These are phyloP conservation scores for Thinocorus orbignyianus DNA, from an alignment of 2,113 vertebrate species.

Conservation along the genomic window DNA sequence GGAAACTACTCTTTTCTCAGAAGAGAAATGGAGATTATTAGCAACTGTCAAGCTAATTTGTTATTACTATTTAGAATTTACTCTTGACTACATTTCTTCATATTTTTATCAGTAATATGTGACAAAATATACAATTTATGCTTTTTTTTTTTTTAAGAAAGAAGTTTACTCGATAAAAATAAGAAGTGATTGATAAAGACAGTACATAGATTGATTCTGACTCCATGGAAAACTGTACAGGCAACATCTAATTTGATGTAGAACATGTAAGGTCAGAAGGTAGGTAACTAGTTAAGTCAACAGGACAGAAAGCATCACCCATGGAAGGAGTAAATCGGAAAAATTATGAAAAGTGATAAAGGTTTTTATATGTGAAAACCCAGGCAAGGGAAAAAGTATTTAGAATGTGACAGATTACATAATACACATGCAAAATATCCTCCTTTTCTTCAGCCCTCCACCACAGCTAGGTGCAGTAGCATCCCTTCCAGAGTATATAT, in stretches of 20 bases:
- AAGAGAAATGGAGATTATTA: not conserved
- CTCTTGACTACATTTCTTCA: not conserved
- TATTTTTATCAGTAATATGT: not conserved
- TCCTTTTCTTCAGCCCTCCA: not conserved
- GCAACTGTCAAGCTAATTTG: not conserved
- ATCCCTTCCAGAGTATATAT: not conserved
- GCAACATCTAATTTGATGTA: not conserved
- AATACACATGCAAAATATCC: not conserved
- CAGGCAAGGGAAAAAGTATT: not conserved
- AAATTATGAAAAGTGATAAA: not conserved
- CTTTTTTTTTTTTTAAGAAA: not conserved
- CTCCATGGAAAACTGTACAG: not conserved
- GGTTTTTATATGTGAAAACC: not conserved
- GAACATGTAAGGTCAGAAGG: not conserved
- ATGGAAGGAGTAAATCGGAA: not conserved
- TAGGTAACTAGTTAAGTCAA: not conserved
- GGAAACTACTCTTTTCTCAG: not conserved
- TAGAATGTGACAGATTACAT: not conserved
- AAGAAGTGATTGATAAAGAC: not conserved
- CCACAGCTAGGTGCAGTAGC: not conserved
- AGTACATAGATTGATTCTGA: not conserved
- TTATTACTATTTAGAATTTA: not conserved
- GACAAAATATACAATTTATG: not conserved
- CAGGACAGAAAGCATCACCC: not conserved
- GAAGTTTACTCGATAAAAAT: not conserved